Base-by-base conservation (phyloP, 1,140 invertebrate genomes). In the Aphidius gifuensis region DNA sequence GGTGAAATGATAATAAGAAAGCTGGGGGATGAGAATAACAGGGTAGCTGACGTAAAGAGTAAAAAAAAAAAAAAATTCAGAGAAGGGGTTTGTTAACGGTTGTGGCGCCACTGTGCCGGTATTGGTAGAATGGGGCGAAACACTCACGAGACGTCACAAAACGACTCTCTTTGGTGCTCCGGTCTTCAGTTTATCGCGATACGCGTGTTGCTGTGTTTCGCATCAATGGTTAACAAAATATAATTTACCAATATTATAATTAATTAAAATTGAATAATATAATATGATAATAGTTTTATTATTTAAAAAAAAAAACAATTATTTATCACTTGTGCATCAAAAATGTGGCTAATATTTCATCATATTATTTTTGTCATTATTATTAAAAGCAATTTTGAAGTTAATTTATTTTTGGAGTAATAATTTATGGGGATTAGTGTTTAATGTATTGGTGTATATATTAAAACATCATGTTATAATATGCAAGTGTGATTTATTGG, bases 181-280 rank as follows among this genome's bases (percentile, higher is more conserved):
- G 66, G 64, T 67, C 69, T 68, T 69, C 71, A 76, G 75, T 76
- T 74, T 61, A 66, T 75, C 74, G 74, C 73, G 74, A 76, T 69
- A 70, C 74, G 71, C 74, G 73, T 74, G 70, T 65, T 66, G 70
- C 71, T 64, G 71, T 66, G 68, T 65, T 63, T 59, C 60, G 42
- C 39, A 16, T 42, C 53, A 40, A 47, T 56, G 38, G 8, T 48
- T 6, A 40, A 49, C 39, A 39, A 9, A 49, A 50, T 5, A 51
- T 47, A n/a, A 32, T 44, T 45, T 43, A 5, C 21, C 53, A n/a
- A 7, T 5, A 44, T 44, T 44, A 44, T 1, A 7, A 7, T 44
- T 44, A 9, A 1, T 44, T 6, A 16, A 16, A 16, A 16, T 16
- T 16, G 1, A 16, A 16, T 16, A 16, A 16, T 16, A 16, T 16